Evolutionary conservation across 2,888 invertebrate species (phyloP), one percentile per base, ranked within the genome.

Genomic region (Drosophila rubida): DNA sequence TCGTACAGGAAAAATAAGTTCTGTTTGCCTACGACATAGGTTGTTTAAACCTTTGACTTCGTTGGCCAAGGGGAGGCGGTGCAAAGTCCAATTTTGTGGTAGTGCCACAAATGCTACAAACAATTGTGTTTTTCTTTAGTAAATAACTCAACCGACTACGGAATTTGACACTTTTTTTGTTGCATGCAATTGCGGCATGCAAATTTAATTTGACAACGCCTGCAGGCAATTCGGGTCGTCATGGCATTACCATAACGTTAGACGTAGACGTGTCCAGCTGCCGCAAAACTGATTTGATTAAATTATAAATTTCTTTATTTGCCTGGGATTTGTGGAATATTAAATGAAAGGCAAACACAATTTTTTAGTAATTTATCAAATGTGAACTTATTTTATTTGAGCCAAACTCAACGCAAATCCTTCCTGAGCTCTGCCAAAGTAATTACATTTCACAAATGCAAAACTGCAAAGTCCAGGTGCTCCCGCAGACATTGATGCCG

Each of bases 61-160:
- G 32, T 11, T 4, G 4, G 35, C 44, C 45, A 50, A 53, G 58
- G 67, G 57, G 25, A 45, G 64, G 7, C 42, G 39, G 22, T 30
- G 30, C 39, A 49, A n/a, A 48, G 50, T 42, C 49, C 39, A 64
- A 69, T 35, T 63, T 71, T 53, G 63, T 77, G 78, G 53, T 25
- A 62, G 41, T 60, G 42, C 80, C 85, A 54, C 74, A 87, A 80
- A 63, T 74, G 77, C 72, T 69, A 61, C 83, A 86, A 78, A 83
- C 86, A 87, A 87, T 85, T 82, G 83, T 76, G 83, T 85, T 82
- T 70, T 85, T 87, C 88, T 79, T 87, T 87, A 87, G 82, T 82
- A 82, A 82, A 82, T 82, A 82, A 76, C 72, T 58, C 69, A 54
- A 58, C 42, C 41, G 25, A 42, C 23, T 62, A 62, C 60, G 68